These are phyloP conservation scores for Melanotaenia duboulayi DNA, from an alignment of 2,113 vertebrate genomes.

Conservation along the genomic window DNA sequence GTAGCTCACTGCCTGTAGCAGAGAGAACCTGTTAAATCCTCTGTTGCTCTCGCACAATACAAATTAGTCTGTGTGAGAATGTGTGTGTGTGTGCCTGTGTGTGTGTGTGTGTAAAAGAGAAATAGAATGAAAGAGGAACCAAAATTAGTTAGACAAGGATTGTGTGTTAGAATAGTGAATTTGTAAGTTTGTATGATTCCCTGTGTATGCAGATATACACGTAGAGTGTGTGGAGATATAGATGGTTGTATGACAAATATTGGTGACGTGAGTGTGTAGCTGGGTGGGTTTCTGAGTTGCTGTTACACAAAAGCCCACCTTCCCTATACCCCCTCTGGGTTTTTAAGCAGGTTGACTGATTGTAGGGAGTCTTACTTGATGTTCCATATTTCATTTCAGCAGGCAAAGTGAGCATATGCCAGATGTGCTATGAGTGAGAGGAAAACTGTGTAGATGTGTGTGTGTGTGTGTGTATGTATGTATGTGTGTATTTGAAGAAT, in stretches of 20 bases:
- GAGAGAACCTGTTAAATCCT: slow-evolving; percentile 24
- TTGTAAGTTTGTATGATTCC: slow-evolving; percentile 1
- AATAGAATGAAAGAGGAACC: neutral
- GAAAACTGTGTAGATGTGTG: slow-evolving; percentile 12
- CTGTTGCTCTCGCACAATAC: slow-evolving; percentile 1
- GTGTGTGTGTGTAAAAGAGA: neutral
- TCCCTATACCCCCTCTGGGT: slow-evolving; percentile 17
- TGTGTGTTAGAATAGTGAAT: neutral
- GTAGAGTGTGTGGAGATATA: neutral
- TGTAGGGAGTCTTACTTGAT: slow-evolving; percentile 33
- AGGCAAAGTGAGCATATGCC: slow-evolving; percentile 1
- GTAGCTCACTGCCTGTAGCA: slow-evolving; percentile 28
- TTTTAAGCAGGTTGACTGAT: slow-evolving; percentile 56
- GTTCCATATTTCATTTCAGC: slow-evolving; percentile 57
- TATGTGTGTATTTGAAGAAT: slow-evolving; percentile 18
- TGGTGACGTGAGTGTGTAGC: neutral
- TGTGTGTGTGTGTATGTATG: slow-evolving; percentile 10
- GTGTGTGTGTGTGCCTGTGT: neutral
- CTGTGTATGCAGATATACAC: neutral
- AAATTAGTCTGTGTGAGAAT: too few relatives aligned
- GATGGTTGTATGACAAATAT: neutral
- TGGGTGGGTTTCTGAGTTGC: slow-evolving; percentile 1
- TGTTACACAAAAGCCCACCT: slow-evolving; percentile 9
- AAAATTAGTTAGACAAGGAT: neutral
- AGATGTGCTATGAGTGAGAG: neutral